Base-by-base conservation (phyloP, 2,797 vertebrate species). In the Tolypeutes matacus region DNA sequence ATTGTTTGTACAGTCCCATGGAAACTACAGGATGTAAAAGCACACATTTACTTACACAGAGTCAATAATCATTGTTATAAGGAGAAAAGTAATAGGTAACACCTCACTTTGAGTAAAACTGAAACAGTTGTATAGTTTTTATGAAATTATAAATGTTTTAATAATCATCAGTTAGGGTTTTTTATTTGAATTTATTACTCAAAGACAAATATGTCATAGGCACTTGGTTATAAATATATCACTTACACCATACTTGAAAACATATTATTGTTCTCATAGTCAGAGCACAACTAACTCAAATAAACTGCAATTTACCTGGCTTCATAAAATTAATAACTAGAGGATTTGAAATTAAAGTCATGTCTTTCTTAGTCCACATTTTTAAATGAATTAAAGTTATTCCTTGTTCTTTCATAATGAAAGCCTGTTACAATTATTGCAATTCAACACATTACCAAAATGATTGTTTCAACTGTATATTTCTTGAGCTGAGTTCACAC, bases 401-500 rank as follows among this genome's bases (percentile, higher is more conserved):
- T 8, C 2, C 23, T 60, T 76, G 51, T 80, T 8, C 23, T 88
- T 27, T 51, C 25, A 2, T 39, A n/a, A 36, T 18, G 9, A 5
- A 77, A 75, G 56, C 4, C 1, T 53, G 3, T 51, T 23, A 7
- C 3, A 7, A 23, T 53, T 2, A 14, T 17, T 39, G 11, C 4
- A 21, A 27, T 9, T 0, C 27, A 42, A 1, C 8, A 4, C 46
- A 7, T 60, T 42, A 49, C n/a, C 36, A 25, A 53, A 2, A 18
- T 46, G 72, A 65, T 23, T 6, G 0, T 3, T 9, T 76, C 0
- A 58, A 14, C 0, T 3, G 0, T 0, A 20, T 0, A n/a, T 75
- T 51, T 29, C 17, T 25, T 80, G 20, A 90, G 11, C 20, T 56
- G 46, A 70, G 15, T 88, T 23, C 2, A 18, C 29, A 31, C 4